Percentiles rank a stretch among this genome's conserved stretches.
These are phyloP conservation scores for Coilia nasus DNA, from an alignment of 2,797 vertebrate species.

Conservation along the genomic window DNA sequence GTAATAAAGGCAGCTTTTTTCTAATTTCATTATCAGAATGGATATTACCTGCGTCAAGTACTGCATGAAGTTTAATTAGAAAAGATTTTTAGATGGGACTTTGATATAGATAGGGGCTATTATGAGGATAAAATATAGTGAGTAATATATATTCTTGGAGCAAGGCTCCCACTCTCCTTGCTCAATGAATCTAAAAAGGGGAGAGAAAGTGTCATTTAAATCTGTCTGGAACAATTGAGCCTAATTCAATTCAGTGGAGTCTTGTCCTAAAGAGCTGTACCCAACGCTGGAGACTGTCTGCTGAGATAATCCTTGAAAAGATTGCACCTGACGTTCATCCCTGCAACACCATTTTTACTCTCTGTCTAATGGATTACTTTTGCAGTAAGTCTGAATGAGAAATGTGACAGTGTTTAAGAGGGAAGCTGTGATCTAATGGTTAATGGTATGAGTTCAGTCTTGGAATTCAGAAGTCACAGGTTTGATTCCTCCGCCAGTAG, in stretches of 20 bases:
- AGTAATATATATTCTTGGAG: background rate
- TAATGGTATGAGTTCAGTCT: too few relatives aligned
- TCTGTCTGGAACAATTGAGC: background rate
- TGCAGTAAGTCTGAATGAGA: background rate
- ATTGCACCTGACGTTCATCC: background rate
- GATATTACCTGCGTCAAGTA: background rate
- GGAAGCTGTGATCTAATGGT: too few relatives aligned
- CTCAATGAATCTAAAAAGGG: background rate
- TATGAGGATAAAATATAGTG: background rate
- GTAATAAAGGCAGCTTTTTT: background rate
- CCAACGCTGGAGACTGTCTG: background rate
- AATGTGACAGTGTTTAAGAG: background rate
- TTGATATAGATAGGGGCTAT: background rate
- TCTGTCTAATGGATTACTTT: background rate
- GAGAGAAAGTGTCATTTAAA: slow-evolving; percentile 13
- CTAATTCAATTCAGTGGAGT: slow-evolving; percentile 6
- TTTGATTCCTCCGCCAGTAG: too few relatives aligned
- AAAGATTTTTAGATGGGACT: slow-evolving; percentile 12
- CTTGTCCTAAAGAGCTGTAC: background rate
- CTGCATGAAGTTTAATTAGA: slow-evolving; percentile 22
- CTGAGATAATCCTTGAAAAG: background rate
- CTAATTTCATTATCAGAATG: slow-evolving; percentile 12
- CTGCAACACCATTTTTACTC: background rate
- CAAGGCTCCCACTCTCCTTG: background rate
- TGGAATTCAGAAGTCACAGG: too few relatives aligned